Evolutionary conservation across 2,888 invertebrate species (phyloP).

Genomic region (Zaprionus bogoriensis): DNA sequence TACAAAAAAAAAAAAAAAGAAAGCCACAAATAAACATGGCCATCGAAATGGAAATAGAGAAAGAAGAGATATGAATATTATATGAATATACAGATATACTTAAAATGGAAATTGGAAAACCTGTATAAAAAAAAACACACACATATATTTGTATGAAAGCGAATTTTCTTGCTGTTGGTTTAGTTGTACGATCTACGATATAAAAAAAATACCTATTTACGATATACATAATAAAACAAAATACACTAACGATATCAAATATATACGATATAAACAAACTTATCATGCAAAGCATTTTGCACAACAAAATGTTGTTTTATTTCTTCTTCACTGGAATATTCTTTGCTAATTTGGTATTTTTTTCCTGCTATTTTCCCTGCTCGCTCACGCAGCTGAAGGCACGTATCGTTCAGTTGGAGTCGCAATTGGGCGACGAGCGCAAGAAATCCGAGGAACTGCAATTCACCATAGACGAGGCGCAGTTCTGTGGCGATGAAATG

Average conservation of each 20-base stretch:
- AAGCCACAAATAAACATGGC: slow-evolving; percentile 57
- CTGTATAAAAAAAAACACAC: slow-evolving; percentile 43
- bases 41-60: slow-evolving; percentile 12
- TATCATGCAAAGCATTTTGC: slow-evolving; percentile 38
- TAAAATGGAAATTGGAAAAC: slow-evolving; percentile 51
- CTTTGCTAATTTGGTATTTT: slow-evolving; percentile 43
- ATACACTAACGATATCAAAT: slow-evolving; percentile 65
- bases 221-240: slow-evolving; percentile 44
- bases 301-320: slow-evolving; percentile 57
- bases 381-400: slow-evolving; percentile 83
- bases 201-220: slow-evolving; percentile 38
- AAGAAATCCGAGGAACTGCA: slow-evolving; percentile 94
- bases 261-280: slow-evolving; percentile 48
- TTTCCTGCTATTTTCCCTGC: slow-evolving; percentile 17
- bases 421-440: slow-evolving; percentile 89
- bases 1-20: slow-evolving; percentile 7
- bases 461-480: slow-evolving; percentile 95
- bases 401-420: slow-evolving; percentile 85
- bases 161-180: slow-evolving; percentile 78
- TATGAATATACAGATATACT: slow-evolving; percentile 31
- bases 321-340: slow-evolving; percentile 27
- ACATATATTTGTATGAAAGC: slow-evolving; percentile 61
- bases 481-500: slow-evolving; percentile 93
- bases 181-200: slow-evolving; percentile 66
- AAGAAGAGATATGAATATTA: slow-evolving; percentile 28